These are phyloP conservation scores for Stictonetta naevosa DNA, from an alignment of 2,113 vertebrate species.

Conservation along the genomic window DNA sequence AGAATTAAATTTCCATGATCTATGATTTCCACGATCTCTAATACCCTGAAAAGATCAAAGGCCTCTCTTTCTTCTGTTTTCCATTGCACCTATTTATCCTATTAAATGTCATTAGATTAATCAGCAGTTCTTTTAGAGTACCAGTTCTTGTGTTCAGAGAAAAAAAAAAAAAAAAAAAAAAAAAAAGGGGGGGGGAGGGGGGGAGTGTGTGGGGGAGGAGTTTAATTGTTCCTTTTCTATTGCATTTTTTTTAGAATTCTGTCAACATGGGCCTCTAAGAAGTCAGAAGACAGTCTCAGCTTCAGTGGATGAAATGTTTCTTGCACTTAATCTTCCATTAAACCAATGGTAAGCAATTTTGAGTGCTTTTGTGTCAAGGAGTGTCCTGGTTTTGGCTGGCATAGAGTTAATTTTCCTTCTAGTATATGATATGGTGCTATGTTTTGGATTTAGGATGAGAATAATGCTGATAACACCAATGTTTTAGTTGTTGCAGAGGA, in stretches of 20 bases:
- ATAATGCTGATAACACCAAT: no score
- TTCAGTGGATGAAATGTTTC: neutral
- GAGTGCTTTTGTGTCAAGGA: neutral
- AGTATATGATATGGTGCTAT: no score
- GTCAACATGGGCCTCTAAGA: neutral
- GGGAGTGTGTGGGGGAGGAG: no score
- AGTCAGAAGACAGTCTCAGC: neutral
- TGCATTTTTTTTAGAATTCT: neutral
- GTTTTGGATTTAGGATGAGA: no score
- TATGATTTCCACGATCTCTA: neutral
- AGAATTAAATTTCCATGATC: conserved; percentile 33
- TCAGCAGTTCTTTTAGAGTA: conserved; percentile 11
- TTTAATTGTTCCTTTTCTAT: neutral
- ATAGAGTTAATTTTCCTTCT: no score
- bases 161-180: neutral
- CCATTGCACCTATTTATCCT: conserved; percentile 1
- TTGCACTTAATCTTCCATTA: neutral
- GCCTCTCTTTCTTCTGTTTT: neutral
- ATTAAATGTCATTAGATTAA: conserved; percentile 7
- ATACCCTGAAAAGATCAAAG: conserved; percentile 61
- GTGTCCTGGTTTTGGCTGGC: no score
- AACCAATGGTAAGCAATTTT: neutral
- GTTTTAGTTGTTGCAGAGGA: no score
- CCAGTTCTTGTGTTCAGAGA: conserved; percentile 2
- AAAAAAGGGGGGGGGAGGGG: no score